Evolutionary conservation across 1,140 invertebrate genomes (phyloP).

Genomic region (Drosophila erecta): DNA sequence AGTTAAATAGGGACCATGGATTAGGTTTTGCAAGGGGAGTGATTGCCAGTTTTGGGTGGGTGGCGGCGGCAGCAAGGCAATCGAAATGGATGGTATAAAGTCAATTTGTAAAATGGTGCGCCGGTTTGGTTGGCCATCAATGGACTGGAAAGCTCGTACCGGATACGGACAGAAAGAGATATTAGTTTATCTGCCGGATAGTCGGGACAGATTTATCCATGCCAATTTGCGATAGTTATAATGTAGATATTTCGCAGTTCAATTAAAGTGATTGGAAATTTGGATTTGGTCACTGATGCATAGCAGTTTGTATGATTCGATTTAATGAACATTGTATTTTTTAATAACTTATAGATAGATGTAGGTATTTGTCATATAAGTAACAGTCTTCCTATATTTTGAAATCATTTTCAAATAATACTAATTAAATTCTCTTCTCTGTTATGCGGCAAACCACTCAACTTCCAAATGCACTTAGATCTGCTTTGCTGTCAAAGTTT

Average conservation of each 20-base stretch:
- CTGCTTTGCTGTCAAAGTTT: slow-evolving; percentile 15
- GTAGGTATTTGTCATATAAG: no score
- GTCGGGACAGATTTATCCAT: slow-evolving; percentile 35
- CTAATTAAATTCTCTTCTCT: slow-evolving; percentile 3
- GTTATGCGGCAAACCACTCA: no score
- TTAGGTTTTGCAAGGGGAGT: slow-evolving; percentile 4
- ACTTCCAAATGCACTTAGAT: slow-evolving; percentile 3
- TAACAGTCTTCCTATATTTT: no score
- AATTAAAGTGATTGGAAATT: slow-evolving; percentile 24
- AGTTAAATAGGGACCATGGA: slow-evolving; percentile 13
- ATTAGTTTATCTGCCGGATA: slow-evolving; percentile 59
- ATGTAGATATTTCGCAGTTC: slow-evolving; percentile 18
- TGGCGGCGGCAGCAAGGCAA: slow-evolving; percentile 15
- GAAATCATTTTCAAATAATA: no score
- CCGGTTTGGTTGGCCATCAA: slow-evolving; percentile 63
- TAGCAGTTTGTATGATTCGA: no score
- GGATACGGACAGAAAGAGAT: slow-evolving; percentile 43
- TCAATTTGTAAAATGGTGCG: slow-evolving; percentile 55
- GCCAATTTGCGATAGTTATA: slow-evolving; percentile 28
- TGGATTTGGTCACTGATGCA: background rate
- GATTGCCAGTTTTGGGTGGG: background rate
- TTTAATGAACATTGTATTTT: no score
- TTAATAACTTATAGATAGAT: no score
- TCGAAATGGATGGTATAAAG: slow-evolving; percentile 55
- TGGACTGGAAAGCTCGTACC: slow-evolving; percentile 65